Base-by-base conservation (phyloP, 2,888 invertebrate genomes). In the Caenorhabditis virilis region DNA sequence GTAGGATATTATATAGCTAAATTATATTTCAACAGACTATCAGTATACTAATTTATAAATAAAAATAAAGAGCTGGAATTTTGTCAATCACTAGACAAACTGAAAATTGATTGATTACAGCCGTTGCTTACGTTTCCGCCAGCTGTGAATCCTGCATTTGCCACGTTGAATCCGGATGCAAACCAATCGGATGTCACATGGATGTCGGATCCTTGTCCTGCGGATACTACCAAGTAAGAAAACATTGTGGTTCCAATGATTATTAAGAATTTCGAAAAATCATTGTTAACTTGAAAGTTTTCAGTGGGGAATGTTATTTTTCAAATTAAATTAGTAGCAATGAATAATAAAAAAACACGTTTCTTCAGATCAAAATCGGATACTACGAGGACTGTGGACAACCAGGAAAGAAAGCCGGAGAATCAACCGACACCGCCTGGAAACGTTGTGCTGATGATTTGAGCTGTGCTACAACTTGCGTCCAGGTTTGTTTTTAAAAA, bases 341-440 rank as follows among this genome's bases (percentile, higher is more conserved):
- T n/a, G n/a, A n/a, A n/a, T n/a, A n/a, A n/a, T n/a, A n/a, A n/a
- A n/a, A n/a, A n/a, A n/a, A n/a, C n/a, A n/a, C n/a, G n/a, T n/a
- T n/a, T 36, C 15, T 38, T 38, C 83, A 84, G 72, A 80, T 84
- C 42, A 84, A 83, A 57, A 52, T 76, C 15, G 55, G 56, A 11
- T 84, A 84, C 66, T 84, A 81, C 75, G 63, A 69, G 13, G 84
- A 84, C 57, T 71, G 71, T 46, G 69, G 72, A 27, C 53, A 63
- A 26, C 71, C 72, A 33, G 68, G 67, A 38, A 69, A 72, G 47
- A 43, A 60, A 16, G 39, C 57, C 9, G 65, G 64, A 26, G 73
- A 73, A 36, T 33, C 60, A 6, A 67, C 51, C 20, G 71, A 70
- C 18, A 11, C 51, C 26, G 74, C 72, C 26, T 73, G 74, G 72